phyloP scores from a whole-genome alignment of 2,888 invertebrate genomes.

The Drosophila merina region DNA sequence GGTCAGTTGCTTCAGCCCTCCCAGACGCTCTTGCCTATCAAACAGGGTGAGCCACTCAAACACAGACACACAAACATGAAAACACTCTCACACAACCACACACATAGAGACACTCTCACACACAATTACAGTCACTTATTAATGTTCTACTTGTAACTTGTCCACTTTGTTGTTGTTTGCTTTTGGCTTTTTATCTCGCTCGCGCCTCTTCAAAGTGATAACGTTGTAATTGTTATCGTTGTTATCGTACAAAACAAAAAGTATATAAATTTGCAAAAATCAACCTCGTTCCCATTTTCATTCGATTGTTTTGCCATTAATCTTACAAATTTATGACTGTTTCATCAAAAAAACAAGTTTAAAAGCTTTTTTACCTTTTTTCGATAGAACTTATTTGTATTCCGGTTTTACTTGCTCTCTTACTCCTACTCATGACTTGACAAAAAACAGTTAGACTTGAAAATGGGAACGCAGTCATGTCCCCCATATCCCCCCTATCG shows the following conservation, averaged over 20 bases:
- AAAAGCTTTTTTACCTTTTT: neutral
- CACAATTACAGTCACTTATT: slow-evolving; percentile 11
- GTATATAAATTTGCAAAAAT: slow-evolving; percentile 2
- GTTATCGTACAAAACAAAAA: slow-evolving; percentile 24
- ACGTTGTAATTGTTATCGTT: slow-evolving; percentile 34
- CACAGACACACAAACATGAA: slow-evolving; percentile 7
- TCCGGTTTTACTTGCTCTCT: neutral
- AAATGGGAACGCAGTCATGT: slow-evolving; percentile 17
- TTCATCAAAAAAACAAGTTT: neutral
- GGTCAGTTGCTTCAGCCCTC: slow-evolving; percentile 67
- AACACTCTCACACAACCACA: neutral
- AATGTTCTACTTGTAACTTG: slow-evolving; percentile 33
- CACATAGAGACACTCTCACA: slow-evolving; percentile 25
- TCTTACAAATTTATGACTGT: neutral
- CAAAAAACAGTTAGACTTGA: neutral
- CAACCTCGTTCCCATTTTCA: slow-evolving; percentile 34
- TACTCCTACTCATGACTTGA: neutral
- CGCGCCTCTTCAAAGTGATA: slow-evolving; percentile 28
- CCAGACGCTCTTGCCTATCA: slow-evolving; percentile 74
- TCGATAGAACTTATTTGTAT: neutral
- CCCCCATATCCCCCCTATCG: slow-evolving; percentile 1
- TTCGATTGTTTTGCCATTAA: neutral
- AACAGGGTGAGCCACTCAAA: slow-evolving; percentile 80
- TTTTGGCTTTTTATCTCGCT: slow-evolving; percentile 45
- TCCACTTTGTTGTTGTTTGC: slow-evolving; percentile 46